Base-by-base conservation (phyloP, 2,113 vertebrate genomes). In the Thamnophis sirtalis region DNA sequence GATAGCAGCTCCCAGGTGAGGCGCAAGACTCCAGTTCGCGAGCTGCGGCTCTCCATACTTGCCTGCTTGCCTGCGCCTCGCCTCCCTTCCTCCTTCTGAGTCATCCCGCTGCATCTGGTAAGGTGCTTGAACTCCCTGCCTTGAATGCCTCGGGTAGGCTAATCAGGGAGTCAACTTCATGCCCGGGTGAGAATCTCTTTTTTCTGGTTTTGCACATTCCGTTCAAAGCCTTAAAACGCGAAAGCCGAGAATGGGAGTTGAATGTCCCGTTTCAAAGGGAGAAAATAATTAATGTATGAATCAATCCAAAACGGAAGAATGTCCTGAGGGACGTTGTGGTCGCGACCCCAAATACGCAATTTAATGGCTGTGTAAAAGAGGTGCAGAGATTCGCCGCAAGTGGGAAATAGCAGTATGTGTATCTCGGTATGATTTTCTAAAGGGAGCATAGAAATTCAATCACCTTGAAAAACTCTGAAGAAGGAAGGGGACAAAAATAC, bases 1-100 rank as follows among this genome's bases (percentile, higher is more conserved):
- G 49, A 89, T n/a, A 2, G 91, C 93, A 58, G 91, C 51, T 89
- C 92, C 93, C 95, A 94, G 96, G 95, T 95, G 96, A 95, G 93
- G 84, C 9, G 90, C 73, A 0, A 53, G 86, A 84, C 91, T 89
- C 89, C 54, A 26, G 22, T 50, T 84, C 56, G 51, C 89, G 49
- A 90, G 89, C 85, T 55, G 93, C 68, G 55, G 86, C 68, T 51
- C 51, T 88, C 86, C 73, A 53, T 91, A 68, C 90, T 10, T 93
- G 53, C 38, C 68, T 55, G 85, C 50, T 51, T 55, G 89, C 73
- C 54, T 86, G 73, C 38, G 85, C 86, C 92, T 93, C 54, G 89
- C 33, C 50, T 54, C 86, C 33, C 49, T 80, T 28, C 26, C n/a
- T 58, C 86, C n/a, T 51, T 55, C 68, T 91, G 54, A 63, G 86